These are phyloP conservation scores for Oplegnathus fasciatus DNA, from an alignment of 2,113 vertebrate species.

Conservation along the genomic window DNA sequence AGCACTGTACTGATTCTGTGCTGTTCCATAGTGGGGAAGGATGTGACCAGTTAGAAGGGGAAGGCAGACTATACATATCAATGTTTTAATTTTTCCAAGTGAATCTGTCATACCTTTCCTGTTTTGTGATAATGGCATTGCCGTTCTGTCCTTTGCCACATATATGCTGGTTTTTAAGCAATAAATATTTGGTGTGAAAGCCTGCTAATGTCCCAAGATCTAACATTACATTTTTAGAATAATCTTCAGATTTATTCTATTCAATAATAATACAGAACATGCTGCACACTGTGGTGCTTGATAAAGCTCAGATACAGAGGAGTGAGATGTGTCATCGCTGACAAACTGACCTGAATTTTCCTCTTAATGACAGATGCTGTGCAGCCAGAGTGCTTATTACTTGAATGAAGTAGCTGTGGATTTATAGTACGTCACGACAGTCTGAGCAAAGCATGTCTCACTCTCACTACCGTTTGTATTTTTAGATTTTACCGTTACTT, in stretches of 20 bases:
- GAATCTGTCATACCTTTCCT: neutral
- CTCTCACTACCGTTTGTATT: constrained; percentile 15
- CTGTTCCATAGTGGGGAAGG: neutral
- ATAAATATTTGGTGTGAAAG: neutral
- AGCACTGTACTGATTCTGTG: constrained; percentile 22
- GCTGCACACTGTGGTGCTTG: neutral
- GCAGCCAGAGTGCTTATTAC: constrained; percentile 58
- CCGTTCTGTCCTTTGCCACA: neutral
- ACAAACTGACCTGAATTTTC: constrained; percentile 72
- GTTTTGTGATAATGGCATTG: neutral
- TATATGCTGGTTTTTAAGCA: constrained; percentile 4
- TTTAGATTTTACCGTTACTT: constrained; percentile 3
- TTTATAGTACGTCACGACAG: constrained; percentile 32
- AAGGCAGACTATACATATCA: neutral
- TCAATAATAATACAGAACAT: neutral
- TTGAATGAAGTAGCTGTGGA: constrained; percentile 38
- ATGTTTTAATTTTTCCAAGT: neutral
- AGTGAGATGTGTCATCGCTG: constrained; percentile 56
- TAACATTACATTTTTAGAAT: constrained; percentile 14
- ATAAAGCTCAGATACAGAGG: constrained; percentile 25
- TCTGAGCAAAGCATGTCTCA: constrained; percentile 36
- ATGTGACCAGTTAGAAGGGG: neutral
- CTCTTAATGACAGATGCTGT: constrained; percentile 67
- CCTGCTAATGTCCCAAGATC: neutral
- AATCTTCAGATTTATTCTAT: neutral